Conservation (phyloP, 2,797 vertebrate genomes). For the Lindbergichthys nudifrons region DNA sequence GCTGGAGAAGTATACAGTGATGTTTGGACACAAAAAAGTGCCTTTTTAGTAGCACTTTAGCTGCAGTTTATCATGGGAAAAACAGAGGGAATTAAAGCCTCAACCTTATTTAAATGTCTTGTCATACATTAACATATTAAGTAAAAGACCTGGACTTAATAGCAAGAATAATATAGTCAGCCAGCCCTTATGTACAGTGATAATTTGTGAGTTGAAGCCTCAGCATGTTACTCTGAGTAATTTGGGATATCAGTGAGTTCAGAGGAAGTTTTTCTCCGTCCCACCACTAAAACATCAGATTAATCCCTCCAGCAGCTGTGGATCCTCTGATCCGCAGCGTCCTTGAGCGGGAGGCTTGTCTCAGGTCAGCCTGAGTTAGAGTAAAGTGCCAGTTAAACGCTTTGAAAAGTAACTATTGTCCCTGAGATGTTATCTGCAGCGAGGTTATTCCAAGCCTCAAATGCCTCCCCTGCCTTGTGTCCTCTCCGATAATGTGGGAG, state of each 20-base stretch:
- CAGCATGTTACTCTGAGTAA: neutral
- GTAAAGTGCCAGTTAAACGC: slow-evolving; percentile 25
- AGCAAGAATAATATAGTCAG: slow-evolving; percentile 7
- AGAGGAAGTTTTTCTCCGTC: slow-evolving; percentile 4
- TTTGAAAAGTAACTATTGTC: slow-evolving; percentile 36
- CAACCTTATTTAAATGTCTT: neutral
- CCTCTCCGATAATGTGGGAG: slow-evolving; percentile 32
- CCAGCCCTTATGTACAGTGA: neutral
- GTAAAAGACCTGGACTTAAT: neutral
- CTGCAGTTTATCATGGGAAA: neutral
- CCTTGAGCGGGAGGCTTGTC: slow-evolving; percentile 30
- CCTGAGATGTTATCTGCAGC: slow-evolving; percentile 46
- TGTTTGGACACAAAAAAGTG: slow-evolving; percentile 29
- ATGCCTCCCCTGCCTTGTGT: slow-evolving; percentile 32
- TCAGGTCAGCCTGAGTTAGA: neutral
- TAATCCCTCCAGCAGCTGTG: slow-evolving; percentile 34
- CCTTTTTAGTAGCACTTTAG: slow-evolving; percentile 22
- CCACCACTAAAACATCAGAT: slow-evolving; percentile 9
- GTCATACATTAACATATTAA: neutral
- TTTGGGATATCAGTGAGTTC: slow-evolving; percentile 17
- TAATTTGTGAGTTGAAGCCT: slow-evolving; percentile 6
- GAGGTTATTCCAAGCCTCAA: slow-evolving; percentile 46
- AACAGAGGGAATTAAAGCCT: slow-evolving; percentile 12
- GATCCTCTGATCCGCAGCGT: slow-evolving; percentile 41
- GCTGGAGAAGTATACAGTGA: neutral